Percentiles rank a stretch among this genome's conserved stretches.
Conservation (phyloP, 1,140 invertebrate species). For the Temnothorax curvispinosus region DNA sequence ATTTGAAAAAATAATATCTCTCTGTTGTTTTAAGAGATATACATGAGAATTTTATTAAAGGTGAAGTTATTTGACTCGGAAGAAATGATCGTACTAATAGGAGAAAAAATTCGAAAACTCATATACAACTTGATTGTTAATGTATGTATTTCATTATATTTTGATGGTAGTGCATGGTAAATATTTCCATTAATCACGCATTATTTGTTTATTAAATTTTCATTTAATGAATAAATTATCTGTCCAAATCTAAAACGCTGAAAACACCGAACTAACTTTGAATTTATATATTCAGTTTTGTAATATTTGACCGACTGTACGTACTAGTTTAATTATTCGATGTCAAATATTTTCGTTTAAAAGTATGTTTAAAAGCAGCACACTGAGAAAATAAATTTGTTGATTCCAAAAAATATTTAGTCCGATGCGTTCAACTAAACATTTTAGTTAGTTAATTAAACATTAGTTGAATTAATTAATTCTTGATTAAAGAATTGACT, state of each 20-base stretch:
- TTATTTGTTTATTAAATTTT: slow-evolving; percentile 11
- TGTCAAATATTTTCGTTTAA: not conserved
- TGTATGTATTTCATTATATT: not conserved
- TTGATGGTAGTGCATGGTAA: not conserved
- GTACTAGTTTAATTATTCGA: not conserved
- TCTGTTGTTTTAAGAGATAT: not conserved
- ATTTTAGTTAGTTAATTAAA: too few species aligned
- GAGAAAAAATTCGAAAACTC: not conserved
- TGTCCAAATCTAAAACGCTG: not conserved
- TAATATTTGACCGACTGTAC: not conserved
- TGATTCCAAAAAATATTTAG: too few species aligned
- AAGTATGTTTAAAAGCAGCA: not conserved
- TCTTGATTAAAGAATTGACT: too few species aligned
- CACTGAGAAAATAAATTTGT: not conserved
- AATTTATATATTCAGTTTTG: not conserved
- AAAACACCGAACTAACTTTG: not conserved
- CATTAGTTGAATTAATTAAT: too few species aligned
- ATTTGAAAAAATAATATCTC: not conserved
- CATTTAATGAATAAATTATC: not conserved
- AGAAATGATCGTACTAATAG: not conserved
- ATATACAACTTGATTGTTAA: not conserved
- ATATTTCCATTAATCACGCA: not conserved
- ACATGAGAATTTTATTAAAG: not conserved
- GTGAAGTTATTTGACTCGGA: not conserved
- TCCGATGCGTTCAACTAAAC: too few species aligned